Base-by-base conservation (phyloP, 2,888 invertebrate species). In the Thecocarcelia acutangulata region DNA sequence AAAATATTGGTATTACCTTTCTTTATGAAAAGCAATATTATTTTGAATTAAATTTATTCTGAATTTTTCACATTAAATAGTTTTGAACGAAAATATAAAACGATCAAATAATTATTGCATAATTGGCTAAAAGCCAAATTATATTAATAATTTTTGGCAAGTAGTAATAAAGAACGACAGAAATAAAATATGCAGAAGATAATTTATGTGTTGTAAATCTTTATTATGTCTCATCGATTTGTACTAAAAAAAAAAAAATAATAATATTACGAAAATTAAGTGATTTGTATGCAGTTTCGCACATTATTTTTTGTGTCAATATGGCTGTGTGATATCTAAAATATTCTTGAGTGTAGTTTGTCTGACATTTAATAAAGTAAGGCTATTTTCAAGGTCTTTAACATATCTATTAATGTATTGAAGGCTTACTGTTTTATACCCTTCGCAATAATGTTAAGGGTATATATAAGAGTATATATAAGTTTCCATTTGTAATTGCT, bases 221-320 rank as follows among this genome's bases (percentile, higher is more conserved):
- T 42, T 82, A 74, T 74, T 74, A 74, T 78, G 77, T 78, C 82
- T 78, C 70, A 78, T 75, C 66, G 74, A 82, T 78, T 66, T 76
- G 48, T 48, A 28, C 37, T 63, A 21, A 68, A 59, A 15, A 59
- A 37, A 21, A 19, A 21, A 68, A 59, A 15, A 59, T 44, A 21
- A 19, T 42, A 9, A 64, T 56, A 68, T 46, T 17, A n/a, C n/a
- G 13, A 24, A 42, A 70, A 24, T 12, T 42, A 33, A 33, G 9
- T 33, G 48, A 48, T 46, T 28, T 37, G 2, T 40, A 69, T 73
- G 68, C 73, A 81, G 69, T 64, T 69, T 63, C 69, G 63, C 73
- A 72, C 33, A 66, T 69, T 40, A 61, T 56, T 72, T 52, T 15
- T 40, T 5, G 6, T 8, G 5, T 8, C 3, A 24, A 3, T 61